Conservation (phyloP, 2,797 vertebrate species). For the Presbytis comata region DNA sequence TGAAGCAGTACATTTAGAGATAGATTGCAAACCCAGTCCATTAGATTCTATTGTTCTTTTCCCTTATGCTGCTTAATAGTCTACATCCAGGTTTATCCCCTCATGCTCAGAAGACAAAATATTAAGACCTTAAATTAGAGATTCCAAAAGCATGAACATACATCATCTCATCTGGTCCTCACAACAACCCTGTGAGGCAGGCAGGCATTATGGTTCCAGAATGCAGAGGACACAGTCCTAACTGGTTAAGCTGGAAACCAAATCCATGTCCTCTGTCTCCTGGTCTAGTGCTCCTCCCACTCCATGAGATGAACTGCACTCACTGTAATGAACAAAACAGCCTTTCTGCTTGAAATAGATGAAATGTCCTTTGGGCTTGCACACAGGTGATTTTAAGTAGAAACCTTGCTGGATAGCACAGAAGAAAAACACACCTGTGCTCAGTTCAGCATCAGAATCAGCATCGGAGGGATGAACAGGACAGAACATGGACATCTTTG, state of each 20-base stretch:
- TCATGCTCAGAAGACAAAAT: background rate
- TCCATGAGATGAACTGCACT: background rate
- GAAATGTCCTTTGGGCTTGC: background rate
- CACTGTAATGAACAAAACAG: background rate
- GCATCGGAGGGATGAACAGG: background rate
- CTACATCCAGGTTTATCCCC: background rate
- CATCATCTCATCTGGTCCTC: background rate
- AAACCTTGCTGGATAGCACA: background rate
- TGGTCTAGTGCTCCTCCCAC: background rate
- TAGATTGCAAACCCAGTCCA: background rate
- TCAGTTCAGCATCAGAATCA: background rate
- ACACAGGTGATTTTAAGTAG: background rate
- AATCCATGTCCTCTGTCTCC: background rate
- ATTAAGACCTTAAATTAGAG: background rate
- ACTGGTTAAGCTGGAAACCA: background rate
- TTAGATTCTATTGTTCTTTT: constrained; percentile 22
- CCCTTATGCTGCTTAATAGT: background rate
- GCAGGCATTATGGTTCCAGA: background rate
- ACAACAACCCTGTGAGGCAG: constrained; percentile 21
- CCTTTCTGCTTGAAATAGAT: background rate
- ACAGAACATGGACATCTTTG: background rate
- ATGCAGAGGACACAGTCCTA: background rate
- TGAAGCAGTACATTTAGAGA: constrained; percentile 16
- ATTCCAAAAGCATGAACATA: background rate
- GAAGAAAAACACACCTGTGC: background rate